Percentiles rank a stretch among this genome's conserved stretches.
These are phyloP conservation scores for Pheosia gnoma DNA, from an alignment of 2,888 invertebrate genomes.

Conservation along the genomic window DNA sequence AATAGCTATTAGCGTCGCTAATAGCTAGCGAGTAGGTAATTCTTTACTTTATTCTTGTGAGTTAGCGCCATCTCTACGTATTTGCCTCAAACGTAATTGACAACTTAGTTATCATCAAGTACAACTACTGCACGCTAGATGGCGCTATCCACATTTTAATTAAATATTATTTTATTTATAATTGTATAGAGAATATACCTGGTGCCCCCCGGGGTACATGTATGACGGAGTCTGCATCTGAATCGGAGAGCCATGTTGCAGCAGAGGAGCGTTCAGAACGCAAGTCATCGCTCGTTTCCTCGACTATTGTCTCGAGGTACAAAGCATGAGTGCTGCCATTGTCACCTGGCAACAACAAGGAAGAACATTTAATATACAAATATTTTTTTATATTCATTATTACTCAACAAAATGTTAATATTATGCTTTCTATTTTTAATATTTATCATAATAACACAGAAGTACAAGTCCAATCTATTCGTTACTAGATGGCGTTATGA, in stretches of 20 bases:
- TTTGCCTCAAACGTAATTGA: neutral
- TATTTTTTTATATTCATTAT: neutral
- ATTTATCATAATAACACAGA: too few species aligned
- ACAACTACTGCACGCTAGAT: slow-evolving; percentile 55
- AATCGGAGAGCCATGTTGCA: slow-evolving; percentile 87
- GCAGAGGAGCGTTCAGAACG: slow-evolving; percentile 88
- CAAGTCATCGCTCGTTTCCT: slow-evolving; percentile 94
- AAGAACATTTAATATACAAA: neutral
- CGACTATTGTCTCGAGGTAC: slow-evolving; percentile 93
- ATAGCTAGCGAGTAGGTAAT: neutral
- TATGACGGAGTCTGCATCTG: slow-evolving; percentile 93
- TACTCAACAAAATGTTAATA: too few species aligned
- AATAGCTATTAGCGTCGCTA: neutral
- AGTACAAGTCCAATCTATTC: slow-evolving; percentile 18
- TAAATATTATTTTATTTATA: neutral
- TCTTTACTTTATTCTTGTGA: neutral
- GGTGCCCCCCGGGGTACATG: slow-evolving; percentile 82
- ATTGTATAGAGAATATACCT: slow-evolving; percentile 45
- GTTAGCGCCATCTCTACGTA: slow-evolving; percentile 44
- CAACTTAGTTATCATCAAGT: slow-evolving; percentile 15
- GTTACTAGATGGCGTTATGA: slow-evolving; percentile 51
- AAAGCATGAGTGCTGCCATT: slow-evolving; percentile 84
- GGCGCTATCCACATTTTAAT: slow-evolving; percentile 44
- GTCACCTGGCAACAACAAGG: slow-evolving; percentile 63
- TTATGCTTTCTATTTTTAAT: too few species aligned